Percentiles rank a stretch among this genome's conserved stretches.
Conservation (phyloP, 2,113 vertebrate species). For the Cololabis saira region DNA sequence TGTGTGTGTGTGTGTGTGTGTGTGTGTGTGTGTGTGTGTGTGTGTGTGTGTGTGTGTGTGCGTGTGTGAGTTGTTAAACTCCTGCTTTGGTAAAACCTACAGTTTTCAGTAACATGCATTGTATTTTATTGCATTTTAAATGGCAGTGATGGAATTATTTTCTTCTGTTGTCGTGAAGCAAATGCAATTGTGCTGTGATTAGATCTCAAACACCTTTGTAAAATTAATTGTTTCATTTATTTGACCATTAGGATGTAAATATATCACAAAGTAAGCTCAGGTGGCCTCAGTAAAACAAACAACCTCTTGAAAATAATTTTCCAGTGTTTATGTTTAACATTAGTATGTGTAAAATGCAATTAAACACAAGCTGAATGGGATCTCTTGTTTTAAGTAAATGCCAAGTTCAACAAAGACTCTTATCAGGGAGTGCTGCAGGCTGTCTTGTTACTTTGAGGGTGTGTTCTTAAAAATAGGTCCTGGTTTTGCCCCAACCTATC, state of each 20-base stretch:
- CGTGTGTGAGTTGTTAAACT: too few species aligned
- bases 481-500: conserved; percentile 60
- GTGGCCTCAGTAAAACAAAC: not conserved
- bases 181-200: not conserved
- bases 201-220: not conserved
- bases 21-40: too few species aligned
- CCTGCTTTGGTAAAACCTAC: too few species aligned
- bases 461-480: conserved; percentile 63
- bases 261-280: not conserved
- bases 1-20: too few species aligned
- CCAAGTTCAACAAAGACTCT: conserved; percentile 60
- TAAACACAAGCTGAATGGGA: not conserved
- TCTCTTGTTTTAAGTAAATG: conserved; percentile 36
- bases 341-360: conserved; percentile 18
- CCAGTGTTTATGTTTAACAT: not conserved
- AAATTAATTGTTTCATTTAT: conserved; percentile 4
- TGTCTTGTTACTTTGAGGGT: conserved; percentile 45
- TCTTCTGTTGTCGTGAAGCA: not conserved
- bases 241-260: not conserved
- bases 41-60: too few species aligned
- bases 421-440: conserved; percentile 61
- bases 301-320: not conserved
- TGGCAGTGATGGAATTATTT: conserved; percentile 4
- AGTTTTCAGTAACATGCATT: too few species aligned
- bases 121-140: not conserved